These are phyloP conservation scores for Choristoneura fumiferana DNA, from an alignment of 1,140 invertebrate species.

Conservation along the genomic window DNA sequence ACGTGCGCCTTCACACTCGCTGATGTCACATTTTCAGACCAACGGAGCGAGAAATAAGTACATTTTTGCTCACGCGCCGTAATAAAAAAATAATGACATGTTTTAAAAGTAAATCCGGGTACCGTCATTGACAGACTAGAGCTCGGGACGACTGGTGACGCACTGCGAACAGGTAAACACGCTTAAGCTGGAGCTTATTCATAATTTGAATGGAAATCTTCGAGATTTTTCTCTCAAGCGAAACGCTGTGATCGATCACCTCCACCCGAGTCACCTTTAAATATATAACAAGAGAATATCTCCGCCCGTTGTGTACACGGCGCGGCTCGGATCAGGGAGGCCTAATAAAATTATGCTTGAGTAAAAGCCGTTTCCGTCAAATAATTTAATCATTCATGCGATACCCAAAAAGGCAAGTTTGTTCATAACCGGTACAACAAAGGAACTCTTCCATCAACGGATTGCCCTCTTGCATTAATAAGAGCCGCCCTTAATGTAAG, in stretches of 20 bases:
- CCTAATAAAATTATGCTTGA: constrained; percentile 17
- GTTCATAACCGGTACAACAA: constrained; percentile 16
- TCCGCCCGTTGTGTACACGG: background rate
- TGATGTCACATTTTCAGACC: constrained; percentile 75
- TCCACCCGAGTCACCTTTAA: constrained; percentile 3
- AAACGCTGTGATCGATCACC: constrained; percentile 5
- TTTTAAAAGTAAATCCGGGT: constrained; percentile 62
- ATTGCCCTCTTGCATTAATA: constrained; percentile 19
- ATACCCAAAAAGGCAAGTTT: constrained; percentile 11
- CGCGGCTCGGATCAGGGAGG: constrained; percentile 1
- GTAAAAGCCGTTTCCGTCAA: constrained; percentile 19
- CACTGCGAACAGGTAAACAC: constrained; percentile 4
- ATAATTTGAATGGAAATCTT: constrained; percentile 11
- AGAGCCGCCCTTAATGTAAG: constrained; percentile 20
- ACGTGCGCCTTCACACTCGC: constrained; percentile 54
- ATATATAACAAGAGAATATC: background rate
- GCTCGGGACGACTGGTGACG: background rate
- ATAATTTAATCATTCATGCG: constrained; percentile 16
- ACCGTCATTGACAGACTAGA: constrained; percentile 58
- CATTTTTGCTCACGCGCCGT: constrained; percentile 70
- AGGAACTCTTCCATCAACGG: constrained; percentile 16
- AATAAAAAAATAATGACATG: constrained; percentile 74
- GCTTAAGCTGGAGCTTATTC: constrained; percentile 6
- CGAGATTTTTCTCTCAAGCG: background rate
- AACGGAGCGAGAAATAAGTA: constrained; percentile 77